Conservation (phyloP, 2,888 invertebrate species). For the Heliconius hortense region DNA sequence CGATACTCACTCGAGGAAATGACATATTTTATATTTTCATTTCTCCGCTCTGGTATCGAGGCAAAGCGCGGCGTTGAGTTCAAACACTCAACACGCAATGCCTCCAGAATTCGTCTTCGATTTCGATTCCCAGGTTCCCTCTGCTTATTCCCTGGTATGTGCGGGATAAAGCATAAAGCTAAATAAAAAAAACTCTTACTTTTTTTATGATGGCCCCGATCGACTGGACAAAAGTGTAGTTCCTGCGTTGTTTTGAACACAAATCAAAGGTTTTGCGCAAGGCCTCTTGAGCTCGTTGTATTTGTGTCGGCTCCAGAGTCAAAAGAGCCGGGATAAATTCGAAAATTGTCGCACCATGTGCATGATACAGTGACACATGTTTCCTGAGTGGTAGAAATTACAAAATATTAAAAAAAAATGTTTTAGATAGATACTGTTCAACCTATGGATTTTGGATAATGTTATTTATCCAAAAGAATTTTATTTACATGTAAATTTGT, state of each 20-base stretch:
- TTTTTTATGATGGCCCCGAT: conserved; percentile 89
- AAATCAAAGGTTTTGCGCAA: conserved; percentile 90
- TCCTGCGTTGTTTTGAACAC: conserved; percentile 87
- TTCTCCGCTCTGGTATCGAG: too few relatives aligned
- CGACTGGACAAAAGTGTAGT: conserved; percentile 87
- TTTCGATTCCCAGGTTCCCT: too few relatives aligned
- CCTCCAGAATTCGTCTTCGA: too few relatives aligned
- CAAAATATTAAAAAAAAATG: background rate
- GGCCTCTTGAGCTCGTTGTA: conserved; percentile 81
- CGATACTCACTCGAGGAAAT: too few relatives aligned
- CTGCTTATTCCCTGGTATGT: too few relatives aligned
- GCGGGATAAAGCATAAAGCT: too few relatives aligned
- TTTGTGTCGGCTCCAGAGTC: conserved; percentile 92
- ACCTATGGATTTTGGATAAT: too few relatives aligned
- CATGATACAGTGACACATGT: conserved; percentile 93
- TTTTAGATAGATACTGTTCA: too few relatives aligned
- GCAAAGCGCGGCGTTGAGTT: too few relatives aligned
- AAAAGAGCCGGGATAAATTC: conserved; percentile 95
- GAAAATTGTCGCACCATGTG: conserved; percentile 93
- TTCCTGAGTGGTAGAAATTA: conserved; percentile 77
- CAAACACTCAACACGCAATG: too few relatives aligned
- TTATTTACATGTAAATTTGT: background rate
- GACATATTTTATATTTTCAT: too few relatives aligned
- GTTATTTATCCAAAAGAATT: too few relatives aligned
- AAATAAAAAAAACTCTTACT: conserved; percentile 48